A percentile compares a stretch with the other conserved stretches of the same genome.
These are phyloP conservation scores for Xylota segnis DNA, from an alignment of 2,888 invertebrate species.

Conservation along the genomic window DNA sequence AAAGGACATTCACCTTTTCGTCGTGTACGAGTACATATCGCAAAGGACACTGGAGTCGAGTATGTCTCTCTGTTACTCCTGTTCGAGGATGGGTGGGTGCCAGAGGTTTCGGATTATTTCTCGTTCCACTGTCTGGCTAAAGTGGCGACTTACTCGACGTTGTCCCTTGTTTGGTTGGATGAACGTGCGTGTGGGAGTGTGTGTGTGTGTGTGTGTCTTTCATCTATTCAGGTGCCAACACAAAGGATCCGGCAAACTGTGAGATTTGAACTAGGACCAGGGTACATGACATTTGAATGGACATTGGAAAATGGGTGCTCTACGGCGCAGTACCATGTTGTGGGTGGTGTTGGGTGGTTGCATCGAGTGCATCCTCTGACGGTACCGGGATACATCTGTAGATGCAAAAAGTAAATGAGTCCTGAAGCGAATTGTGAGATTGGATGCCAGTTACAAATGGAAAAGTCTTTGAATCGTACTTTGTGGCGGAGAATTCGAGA, in stretches of 20 bases:
- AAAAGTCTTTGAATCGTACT: constrained; percentile 38
- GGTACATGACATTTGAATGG: constrained; percentile 57
- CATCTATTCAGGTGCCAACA: constrained; percentile 30
- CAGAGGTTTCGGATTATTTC: not conserved
- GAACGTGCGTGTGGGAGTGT: constrained; percentile 4
- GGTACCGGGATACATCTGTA: not conserved
- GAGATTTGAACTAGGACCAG: constrained; percentile 16
- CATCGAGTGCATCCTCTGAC: constrained; percentile 28
- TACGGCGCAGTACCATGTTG: constrained; percentile 58
- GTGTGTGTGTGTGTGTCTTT: constrained; percentile 19
- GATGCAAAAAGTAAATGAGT: constrained; percentile 31
- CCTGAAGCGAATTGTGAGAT: constrained; percentile 24
- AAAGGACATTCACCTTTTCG: constrained; percentile 67
- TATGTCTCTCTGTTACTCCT: constrained; percentile 22
- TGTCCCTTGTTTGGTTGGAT: constrained; percentile 2
- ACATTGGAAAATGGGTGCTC: constrained; percentile 2
- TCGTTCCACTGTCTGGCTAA: not conserved
- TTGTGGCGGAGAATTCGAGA: constrained; percentile 28
- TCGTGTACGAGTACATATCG: not conserved
- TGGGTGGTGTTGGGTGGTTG: constrained; percentile 30
- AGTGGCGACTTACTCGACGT: constrained; percentile 32
- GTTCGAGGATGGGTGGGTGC: not conserved
- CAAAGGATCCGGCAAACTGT: constrained; percentile 23
- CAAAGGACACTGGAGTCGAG: constrained; percentile 47
- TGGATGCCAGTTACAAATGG: constrained; percentile 18